Conservation (phyloP, 2,797 vertebrate species). For the Thaleichthys pacificus region DNA sequence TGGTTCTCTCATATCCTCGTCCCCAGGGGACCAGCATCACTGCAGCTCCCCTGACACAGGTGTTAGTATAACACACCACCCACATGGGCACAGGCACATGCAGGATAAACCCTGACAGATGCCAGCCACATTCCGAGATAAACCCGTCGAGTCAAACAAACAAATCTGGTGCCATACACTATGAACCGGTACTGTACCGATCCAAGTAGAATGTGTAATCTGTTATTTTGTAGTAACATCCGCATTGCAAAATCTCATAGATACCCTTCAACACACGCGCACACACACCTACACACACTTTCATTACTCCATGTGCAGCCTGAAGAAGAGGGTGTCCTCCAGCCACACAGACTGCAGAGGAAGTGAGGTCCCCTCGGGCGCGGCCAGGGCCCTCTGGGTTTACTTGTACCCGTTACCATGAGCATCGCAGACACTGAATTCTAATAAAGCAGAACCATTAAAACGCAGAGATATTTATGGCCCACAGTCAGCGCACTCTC, state of each 20-base stretch:
- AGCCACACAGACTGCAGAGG: conserved; percentile 34
- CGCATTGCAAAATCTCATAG: not conserved
- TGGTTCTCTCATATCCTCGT: conserved; percentile 5
- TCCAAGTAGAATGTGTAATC: not conserved
- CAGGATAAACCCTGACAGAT: conserved; percentile 33
- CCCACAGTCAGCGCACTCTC: conserved; percentile 21
- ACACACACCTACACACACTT: conserved; percentile 8
- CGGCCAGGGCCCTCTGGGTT: conserved; percentile 52
- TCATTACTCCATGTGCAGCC: not conserved
- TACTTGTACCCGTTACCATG: conserved; percentile 45
- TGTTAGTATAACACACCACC: conserved; percentile 10
- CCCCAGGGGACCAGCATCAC: not conserved
- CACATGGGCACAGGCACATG: not conserved
- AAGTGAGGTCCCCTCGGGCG: conserved; percentile 44
- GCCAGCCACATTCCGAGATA: not conserved
- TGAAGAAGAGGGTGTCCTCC: conserved; percentile 25
- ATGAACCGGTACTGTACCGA: not conserved
- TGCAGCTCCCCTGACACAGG: conserved; percentile 5
- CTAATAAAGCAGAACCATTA: conserved; percentile 58
- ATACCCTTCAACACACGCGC: not conserved
- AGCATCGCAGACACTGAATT: conserved; percentile 33
- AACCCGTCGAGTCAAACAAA: not conserved
- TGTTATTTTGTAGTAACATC: not conserved
- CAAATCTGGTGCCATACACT: not conserved
- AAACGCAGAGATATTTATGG: conserved; percentile 64